A percentile compares a stretch with the other conserved stretches of the same genome.
These are phyloP conservation scores for Drosophila infuscata DNA, from an alignment of 2,888 invertebrate species.

Conservation along the genomic window DNA sequence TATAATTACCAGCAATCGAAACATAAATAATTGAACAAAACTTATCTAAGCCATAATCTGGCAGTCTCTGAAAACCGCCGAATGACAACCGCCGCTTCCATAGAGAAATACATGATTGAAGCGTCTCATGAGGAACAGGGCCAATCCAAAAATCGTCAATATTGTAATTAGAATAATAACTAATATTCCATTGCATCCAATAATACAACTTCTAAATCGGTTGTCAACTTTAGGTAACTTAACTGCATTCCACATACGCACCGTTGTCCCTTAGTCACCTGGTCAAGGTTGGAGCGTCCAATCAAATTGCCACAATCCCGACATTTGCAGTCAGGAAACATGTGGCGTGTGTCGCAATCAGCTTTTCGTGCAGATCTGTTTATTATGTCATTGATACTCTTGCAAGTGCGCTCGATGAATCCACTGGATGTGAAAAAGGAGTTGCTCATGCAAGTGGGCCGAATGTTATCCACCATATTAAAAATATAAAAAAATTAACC, in stretches of 20 bases:
- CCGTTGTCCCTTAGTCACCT: constrained; percentile 7
- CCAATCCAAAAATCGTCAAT: neutral
- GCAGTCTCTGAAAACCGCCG: constrained; percentile 37
- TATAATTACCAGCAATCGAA: neutral
- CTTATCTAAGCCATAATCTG: constrained; percentile 29
- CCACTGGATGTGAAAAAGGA: neutral
- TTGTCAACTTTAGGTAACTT: neutral
- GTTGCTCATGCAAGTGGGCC: neutral
- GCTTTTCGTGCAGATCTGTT: constrained; percentile 15
- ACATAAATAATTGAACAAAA: neutral
- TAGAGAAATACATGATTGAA: constrained; percentile 49
- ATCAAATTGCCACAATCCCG: constrained; percentile 36
- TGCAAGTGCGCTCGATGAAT: constrained; percentile 6
- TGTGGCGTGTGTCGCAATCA: neutral
- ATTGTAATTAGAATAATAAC: neutral
- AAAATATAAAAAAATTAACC: neutral
- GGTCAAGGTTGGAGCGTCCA: constrained; percentile 23
- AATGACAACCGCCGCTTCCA: constrained; percentile 53
- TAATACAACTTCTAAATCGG: constrained; percentile 11
- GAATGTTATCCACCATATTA: constrained; percentile 2
- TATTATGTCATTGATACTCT: constrained; percentile 23
- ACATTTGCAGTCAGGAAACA: constrained; percentile 15
- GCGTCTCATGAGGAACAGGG: constrained; percentile 34
- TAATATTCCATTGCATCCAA: neutral
- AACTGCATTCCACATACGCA: constrained; percentile 26